Evolutionary conservation across 2,888 invertebrate species (phyloP).

Genomic region (Neoascia interrupta): DNA sequence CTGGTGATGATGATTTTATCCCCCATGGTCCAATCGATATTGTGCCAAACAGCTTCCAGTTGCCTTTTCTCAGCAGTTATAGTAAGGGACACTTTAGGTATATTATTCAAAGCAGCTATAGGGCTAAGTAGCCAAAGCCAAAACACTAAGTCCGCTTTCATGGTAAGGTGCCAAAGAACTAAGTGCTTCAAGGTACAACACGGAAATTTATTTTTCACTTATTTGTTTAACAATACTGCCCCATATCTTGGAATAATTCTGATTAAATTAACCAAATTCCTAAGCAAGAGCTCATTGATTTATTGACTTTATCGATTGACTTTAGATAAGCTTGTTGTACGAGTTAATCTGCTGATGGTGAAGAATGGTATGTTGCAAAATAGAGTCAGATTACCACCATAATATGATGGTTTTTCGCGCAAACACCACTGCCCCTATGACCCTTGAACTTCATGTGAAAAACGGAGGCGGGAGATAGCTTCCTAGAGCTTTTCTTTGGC

Average conservation of each 20-base stretch:
- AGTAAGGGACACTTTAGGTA: constrained; percentile 50
- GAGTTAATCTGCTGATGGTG: background rate
- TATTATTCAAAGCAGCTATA: background rate
- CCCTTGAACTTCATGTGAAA: too few relatives aligned
- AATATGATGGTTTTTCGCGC: too few relatives aligned
- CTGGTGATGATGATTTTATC: constrained; percentile 66
- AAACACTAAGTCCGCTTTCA: background rate
- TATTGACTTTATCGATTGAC: background rate
- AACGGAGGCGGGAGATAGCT: too few relatives aligned
- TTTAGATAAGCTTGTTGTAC: background rate
- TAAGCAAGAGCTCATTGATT: background rate
- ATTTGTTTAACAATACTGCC: too few relatives aligned
- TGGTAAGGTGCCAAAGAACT: background rate
- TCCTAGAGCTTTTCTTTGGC: too few relatives aligned
- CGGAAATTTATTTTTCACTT: too few relatives aligned
- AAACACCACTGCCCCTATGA: too few relatives aligned
- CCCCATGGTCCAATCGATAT: constrained; percentile 44
- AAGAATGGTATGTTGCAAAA: background rate
- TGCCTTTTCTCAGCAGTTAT: constrained; percentile 59
- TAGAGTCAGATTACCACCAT: too few relatives aligned
- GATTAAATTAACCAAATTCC: too few relatives aligned
- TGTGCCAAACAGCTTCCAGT: constrained; percentile 67
- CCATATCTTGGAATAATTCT: too few relatives aligned
- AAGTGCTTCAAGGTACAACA: too few relatives aligned
- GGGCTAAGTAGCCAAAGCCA: background rate